These are phyloP conservation scores for Elanoides forficatus DNA, from an alignment of 2,113 vertebrate genomes.

Conservation along the genomic window DNA sequence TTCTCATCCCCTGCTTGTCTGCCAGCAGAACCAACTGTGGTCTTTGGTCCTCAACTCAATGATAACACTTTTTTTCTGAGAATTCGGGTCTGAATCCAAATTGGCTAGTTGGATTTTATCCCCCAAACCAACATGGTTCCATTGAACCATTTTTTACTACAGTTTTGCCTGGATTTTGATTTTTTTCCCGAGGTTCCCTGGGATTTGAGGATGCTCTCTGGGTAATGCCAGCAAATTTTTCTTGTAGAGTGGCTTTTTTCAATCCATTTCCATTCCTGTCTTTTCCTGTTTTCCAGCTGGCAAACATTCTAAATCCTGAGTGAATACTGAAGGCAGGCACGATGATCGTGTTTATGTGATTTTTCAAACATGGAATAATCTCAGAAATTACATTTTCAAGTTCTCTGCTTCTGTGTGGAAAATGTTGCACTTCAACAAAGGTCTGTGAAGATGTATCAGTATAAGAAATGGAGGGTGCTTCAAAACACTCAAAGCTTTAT, in stretches of 20 bases:
- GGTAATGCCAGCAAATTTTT: background rate
- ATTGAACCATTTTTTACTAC: background rate
- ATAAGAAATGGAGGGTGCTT: background rate
- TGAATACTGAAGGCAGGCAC: background rate
- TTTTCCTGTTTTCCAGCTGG: conserved; percentile 39
- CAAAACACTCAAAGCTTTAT: background rate
- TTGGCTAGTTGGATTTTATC: background rate
- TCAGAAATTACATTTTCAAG: background rate
- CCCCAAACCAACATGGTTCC: background rate
- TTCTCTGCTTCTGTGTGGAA: background rate
- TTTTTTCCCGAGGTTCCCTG: background rate
- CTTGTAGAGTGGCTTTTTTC: background rate
- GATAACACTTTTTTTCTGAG: background rate
- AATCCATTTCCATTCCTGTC: background rate
- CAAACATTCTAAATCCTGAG: conserved; percentile 5
- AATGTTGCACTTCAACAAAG: background rate
- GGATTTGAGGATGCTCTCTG: background rate
- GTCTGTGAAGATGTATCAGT: background rate
- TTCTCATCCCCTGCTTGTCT: background rate
- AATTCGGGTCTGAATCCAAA: background rate
- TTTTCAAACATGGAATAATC: conserved; percentile 2
- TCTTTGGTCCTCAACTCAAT: background rate
- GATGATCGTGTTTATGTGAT: background rate
- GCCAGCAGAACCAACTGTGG: background rate
- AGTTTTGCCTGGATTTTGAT: background rate